phyloP scores from a whole-genome alignment of 2,797 vertebrate species.

The Smutsia gigantea region DNA sequence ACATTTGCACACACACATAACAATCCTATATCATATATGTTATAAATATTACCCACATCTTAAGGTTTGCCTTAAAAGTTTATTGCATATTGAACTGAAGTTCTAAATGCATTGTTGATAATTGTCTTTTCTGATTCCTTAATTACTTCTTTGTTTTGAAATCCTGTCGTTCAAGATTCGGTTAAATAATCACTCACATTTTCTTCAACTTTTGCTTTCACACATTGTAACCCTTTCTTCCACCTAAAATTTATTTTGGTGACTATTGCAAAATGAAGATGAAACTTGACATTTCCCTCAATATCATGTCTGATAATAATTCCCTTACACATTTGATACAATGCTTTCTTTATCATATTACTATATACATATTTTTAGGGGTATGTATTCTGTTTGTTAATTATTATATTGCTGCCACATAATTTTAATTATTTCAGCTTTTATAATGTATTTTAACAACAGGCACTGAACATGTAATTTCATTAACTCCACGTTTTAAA shows the following conservation, averaged over 20 bases:
- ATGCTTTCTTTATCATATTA: not conserved
- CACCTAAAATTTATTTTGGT: not conserved
- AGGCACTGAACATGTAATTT: not conserved
- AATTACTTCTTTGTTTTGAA: not conserved
- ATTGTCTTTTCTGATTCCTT: not conserved
- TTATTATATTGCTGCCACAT: not conserved
- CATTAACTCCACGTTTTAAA: not conserved
- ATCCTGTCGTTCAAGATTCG: not conserved
- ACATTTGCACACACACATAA: not conserved
- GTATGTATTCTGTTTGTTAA: not conserved
- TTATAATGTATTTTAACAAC: constrained; percentile 5
- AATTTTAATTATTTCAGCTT: not conserved
- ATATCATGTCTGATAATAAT: not conserved
- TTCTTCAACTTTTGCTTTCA: constrained; percentile 7
- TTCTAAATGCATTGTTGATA: not conserved
- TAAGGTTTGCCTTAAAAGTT: not conserved
- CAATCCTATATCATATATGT: not conserved
- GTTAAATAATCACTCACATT: not conserved
- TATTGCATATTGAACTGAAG: not conserved
- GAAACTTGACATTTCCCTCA: not conserved
- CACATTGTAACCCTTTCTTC: not conserved
- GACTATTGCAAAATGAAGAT: not conserved
- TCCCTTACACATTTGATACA: not conserved
- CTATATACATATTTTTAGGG: not conserved
- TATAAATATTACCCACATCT: not conserved